Conservation (phyloP, 2,113 vertebrate species). For the Accipiter cooperii region DNA sequence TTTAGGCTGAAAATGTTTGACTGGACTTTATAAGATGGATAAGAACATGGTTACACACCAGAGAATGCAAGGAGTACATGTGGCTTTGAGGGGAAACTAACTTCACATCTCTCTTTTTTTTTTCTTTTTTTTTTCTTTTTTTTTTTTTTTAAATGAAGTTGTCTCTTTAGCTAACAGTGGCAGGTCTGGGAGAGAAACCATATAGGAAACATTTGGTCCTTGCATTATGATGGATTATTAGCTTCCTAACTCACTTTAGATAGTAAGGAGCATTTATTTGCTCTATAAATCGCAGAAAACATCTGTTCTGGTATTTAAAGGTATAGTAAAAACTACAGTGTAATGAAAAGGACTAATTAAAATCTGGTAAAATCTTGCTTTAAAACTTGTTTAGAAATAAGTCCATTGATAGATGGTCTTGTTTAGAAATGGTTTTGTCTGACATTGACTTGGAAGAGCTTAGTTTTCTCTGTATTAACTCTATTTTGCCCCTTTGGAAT, state of each 20-base stretch:
- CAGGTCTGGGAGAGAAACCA: background rate
- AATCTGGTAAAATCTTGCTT: background rate
- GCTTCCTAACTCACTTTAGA: background rate
- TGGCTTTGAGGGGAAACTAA: background rate
- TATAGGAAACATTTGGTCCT: background rate
- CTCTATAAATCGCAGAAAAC: background rate
- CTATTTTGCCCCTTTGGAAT: background rate
- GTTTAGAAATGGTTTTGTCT: background rate
- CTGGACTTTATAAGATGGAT: background rate
- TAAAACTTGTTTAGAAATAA: background rate
- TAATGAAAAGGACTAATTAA: background rate
- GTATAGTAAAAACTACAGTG: background rate
- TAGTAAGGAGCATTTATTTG: background rate
- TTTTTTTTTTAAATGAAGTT: background rate
- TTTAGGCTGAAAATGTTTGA: background rate
- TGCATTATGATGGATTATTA: background rate
- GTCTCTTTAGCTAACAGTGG: background rate
- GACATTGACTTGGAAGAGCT: background rate
- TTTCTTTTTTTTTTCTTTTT: too few species aligned
- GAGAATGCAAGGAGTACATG: background rate
- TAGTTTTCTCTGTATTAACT: background rate
- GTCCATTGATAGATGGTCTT: too few species aligned
- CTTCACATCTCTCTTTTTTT: background rate
- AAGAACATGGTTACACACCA: too few species aligned
- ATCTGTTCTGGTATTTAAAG: background rate